Evolutionary conservation across 2,797 vertebrate species (phyloP).

Genomic region (Rachycentron canadum): DNA sequence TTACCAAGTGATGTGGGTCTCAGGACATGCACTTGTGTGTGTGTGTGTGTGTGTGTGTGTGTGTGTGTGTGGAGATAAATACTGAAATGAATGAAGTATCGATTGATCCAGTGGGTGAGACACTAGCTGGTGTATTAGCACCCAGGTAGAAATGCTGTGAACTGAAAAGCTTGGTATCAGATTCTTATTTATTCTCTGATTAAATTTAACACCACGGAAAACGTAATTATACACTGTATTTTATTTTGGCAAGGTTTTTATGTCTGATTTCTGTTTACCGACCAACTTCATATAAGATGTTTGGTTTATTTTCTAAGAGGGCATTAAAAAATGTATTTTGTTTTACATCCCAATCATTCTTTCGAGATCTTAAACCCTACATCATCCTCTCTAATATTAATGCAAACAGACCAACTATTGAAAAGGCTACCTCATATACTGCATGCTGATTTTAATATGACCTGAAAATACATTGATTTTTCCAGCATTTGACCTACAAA

Average conservation of each 20-base stretch:
- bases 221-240: neutral
- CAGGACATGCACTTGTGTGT: neutral
- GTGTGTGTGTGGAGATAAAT: neutral
- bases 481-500: neutral
- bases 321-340: neutral
- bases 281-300: neutral
- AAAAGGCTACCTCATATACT: neutral
- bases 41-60: neutral
- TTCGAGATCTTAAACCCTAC: no score
- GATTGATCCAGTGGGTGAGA: neutral
- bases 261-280: neutral
- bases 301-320: neutral
- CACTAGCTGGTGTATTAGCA: neutral
- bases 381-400: neutral
- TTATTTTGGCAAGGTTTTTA: no score
- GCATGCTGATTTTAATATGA: neutral
- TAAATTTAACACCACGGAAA: no score
- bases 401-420: neutral
- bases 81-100: neutral
- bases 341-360: no score
- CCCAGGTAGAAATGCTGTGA: no score
- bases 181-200: no score
- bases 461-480: neutral
- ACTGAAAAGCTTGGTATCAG: no score
- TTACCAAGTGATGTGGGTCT: conserved; percentile 1